Percentiles rank a stretch among this genome's conserved stretches.
phyloP scores from a whole-genome alignment of 2,797 vertebrate species.

The Gadopsis marmoratus region DNA sequence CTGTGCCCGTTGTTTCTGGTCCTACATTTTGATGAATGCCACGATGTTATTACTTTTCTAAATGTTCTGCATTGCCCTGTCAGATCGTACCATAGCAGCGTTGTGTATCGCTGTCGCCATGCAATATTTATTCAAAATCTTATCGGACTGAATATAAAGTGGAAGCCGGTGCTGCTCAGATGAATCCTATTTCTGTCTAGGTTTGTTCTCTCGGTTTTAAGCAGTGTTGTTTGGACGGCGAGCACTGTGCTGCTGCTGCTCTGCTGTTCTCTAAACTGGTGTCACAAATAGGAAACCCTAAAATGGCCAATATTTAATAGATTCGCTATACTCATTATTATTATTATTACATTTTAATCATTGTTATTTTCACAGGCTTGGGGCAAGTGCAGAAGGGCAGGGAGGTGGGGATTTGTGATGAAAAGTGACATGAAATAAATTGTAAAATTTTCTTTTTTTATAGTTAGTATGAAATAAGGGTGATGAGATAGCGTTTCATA shows the following conservation, averaged over 20 bases:
- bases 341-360: not conserved
- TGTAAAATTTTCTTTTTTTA: not conserved
- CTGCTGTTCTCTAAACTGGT: conserved; percentile 32
- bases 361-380: not conserved
- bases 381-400: not conserved
- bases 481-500: not conserved
- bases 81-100: not conserved
- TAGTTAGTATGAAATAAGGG: not conserved
- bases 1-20: conserved; percentile 4
- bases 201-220: conserved; percentile 10
- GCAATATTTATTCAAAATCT: not conserved
- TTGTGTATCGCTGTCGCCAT: conserved; percentile 11
- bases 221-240: conserved; percentile 12
- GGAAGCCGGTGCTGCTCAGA: conserved; percentile 24
- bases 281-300: not conserved
- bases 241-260: conserved; percentile 44
- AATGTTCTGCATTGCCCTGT: conserved; percentile 18
- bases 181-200: not conserved
- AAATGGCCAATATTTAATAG: not conserved
- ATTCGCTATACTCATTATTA: not conserved
- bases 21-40: not conserved
- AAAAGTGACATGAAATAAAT: not conserved
- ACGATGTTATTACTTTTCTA: not conserved
- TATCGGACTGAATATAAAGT: conserved; percentile 49
- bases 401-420: not conserved